phyloP scores from a whole-genome alignment of 1,140 invertebrate species.

The Drosophila insularis region DNA sequence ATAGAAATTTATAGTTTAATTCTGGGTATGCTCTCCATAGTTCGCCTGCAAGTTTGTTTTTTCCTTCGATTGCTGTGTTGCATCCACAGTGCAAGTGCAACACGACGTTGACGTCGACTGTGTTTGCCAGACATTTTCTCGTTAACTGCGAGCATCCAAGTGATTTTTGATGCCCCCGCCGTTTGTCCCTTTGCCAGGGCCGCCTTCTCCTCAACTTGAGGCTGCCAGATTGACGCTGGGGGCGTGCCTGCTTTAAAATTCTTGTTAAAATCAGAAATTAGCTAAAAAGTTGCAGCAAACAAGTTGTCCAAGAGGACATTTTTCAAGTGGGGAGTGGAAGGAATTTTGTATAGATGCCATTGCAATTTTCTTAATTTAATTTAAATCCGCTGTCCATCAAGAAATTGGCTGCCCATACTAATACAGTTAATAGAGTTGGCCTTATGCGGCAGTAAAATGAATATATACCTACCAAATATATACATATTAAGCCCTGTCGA shows the following conservation, averaged over 20 bases:
- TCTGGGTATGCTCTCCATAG: too few relatives aligned
- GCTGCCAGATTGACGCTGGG: background rate
- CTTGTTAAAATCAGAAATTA: slow-evolving; percentile 76
- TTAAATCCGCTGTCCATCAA: slow-evolving; percentile 53
- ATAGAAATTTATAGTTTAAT: background rate
- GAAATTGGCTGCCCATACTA: slow-evolving; percentile 41
- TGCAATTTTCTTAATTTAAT: slow-evolving; percentile 71
- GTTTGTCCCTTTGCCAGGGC: slow-evolving; percentile 32
- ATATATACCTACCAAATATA: slow-evolving; percentile 17
- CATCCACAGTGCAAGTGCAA: slow-evolving; percentile 32
- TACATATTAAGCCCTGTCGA: slow-evolving; percentile 37
- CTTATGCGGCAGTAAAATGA: slow-evolving; percentile 53
- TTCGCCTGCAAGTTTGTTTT: background rate
- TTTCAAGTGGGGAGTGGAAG: background rate
- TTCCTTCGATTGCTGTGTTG: background rate
- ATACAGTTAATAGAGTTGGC: slow-evolving; percentile 46
- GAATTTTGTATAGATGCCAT: slow-evolving; percentile 2
- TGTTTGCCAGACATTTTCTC: slow-evolving; percentile 79
- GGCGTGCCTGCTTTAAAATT: slow-evolving; percentile 56
- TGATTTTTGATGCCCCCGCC: slow-evolving; percentile 62
- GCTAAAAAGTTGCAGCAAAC: slow-evolving; percentile 68
- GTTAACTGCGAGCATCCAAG: slow-evolving; percentile 68
- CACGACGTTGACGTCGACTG: slow-evolving; percentile 30
- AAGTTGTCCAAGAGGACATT: slow-evolving; percentile 57
- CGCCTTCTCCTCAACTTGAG: background rate